Percentiles rank a stretch among this genome's conserved stretches.
phyloP scores from a whole-genome alignment of 2,113 vertebrate species.

The Arothron firmamentum region DNA sequence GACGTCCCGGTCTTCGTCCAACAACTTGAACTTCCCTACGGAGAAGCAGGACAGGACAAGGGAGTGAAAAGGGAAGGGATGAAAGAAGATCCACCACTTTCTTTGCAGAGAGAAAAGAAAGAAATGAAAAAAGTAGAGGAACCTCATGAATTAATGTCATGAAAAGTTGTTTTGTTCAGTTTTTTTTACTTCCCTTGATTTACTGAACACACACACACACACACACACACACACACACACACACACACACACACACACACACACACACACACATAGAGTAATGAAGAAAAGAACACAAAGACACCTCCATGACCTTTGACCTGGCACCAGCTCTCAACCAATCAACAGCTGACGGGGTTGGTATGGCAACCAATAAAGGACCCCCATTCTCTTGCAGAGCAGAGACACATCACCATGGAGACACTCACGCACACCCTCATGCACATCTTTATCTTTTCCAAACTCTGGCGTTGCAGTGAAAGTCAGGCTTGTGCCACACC shows the following conservation, averaged over 20 bases:
- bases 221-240: no score
- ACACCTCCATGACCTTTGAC: slow-evolving; percentile 69
- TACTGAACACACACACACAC: slow-evolving; percentile 18
- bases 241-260: slow-evolving; percentile 20
- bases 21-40: slow-evolving; percentile 93
- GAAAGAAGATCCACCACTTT: neutral
- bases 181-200: slow-evolving; percentile 12
- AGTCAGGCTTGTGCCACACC: neutral
- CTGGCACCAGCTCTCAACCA: slow-evolving; percentile 59
- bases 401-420: slow-evolving; percentile 70
- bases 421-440: slow-evolving; percentile 48
- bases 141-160: neutral
- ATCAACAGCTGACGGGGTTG: slow-evolving; percentile 55
- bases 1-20: slow-evolving; percentile 95
- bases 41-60: neutral
- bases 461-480: neutral
- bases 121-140: neutral
- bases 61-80: slow-evolving; percentile 1
- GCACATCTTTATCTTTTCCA: slow-evolving; percentile 9
- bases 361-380: slow-evolving; percentile 67
- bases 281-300: slow-evolving; percentile 44
- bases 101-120: neutral
- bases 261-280: slow-evolving; percentile 9
- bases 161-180: slow-evolving; percentile 14
- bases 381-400: slow-evolving; percentile 70